These are phyloP conservation scores for Motacilla alba DNA, from an alignment of 2,113 vertebrate species.

Conservation along the genomic window DNA sequence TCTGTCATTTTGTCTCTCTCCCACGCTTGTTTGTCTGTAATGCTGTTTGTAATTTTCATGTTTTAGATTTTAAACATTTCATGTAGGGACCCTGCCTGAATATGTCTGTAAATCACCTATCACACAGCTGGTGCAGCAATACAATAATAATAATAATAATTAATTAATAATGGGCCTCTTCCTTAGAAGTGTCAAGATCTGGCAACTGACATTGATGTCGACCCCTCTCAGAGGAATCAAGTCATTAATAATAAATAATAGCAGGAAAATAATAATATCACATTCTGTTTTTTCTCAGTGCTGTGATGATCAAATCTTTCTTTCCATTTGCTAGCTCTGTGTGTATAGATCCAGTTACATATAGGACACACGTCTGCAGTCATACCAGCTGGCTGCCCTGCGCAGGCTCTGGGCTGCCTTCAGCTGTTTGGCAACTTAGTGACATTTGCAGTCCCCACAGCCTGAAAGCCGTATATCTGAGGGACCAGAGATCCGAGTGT, in stretches of 20 bases:
- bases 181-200: slow-evolving; percentile 50
- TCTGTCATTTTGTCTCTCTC: slow-evolving; percentile 17
- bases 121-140: slow-evolving; percentile 31
- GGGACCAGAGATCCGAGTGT: background rate
- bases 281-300: slow-evolving; percentile 64
- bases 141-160: slow-evolving; percentile 65
- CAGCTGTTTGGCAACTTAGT: background rate
- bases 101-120: slow-evolving; percentile 44
- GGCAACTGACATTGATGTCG: slow-evolving; percentile 56
- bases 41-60: slow-evolving; percentile 21
- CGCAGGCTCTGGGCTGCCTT: background rate
- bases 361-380: background rate
- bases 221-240: slow-evolving; percentile 49
- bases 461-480: background rate
- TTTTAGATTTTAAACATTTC: slow-evolving; percentile 44
- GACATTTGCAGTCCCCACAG: background rate
- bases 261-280: slow-evolving; percentile 59
- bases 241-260: slow-evolving; percentile 64
- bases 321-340: background rate
- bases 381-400: background rate
- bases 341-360: background rate
- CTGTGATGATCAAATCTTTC: slow-evolving; percentile 43
- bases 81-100: slow-evolving; percentile 12
- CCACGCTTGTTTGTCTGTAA: background rate
- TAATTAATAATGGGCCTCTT: slow-evolving; percentile 62